A percentile compares a stretch with the other conserved stretches of the same genome.
phyloP scores from a whole-genome alignment of 1,140 invertebrate species.

The Andricus grossulariae region DNA sequence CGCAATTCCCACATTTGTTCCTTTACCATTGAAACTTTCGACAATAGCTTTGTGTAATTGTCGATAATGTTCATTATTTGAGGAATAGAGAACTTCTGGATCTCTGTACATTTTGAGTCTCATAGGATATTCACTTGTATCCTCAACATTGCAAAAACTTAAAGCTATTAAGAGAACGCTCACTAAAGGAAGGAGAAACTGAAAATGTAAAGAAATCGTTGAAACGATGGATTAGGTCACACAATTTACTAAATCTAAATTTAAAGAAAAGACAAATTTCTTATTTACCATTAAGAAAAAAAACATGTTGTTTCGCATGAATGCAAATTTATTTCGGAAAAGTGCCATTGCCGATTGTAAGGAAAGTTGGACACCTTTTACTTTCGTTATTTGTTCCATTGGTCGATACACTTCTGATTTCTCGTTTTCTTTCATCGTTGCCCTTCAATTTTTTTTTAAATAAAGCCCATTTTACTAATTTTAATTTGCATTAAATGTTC shows the following conservation, averaged over 20 bases:
- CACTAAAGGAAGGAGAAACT: constrained; percentile 63
- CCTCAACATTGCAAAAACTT: constrained; percentile 56
- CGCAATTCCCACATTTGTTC: background rate
- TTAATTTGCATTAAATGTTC: no score
- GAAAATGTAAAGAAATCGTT: constrained; percentile 40
- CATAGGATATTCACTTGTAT: constrained; percentile 54
- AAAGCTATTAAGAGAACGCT: constrained; percentile 61
- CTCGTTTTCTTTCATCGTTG: constrained; percentile 64
- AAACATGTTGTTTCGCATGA: constrained; percentile 60
- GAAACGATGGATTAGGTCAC: constrained; percentile 27
- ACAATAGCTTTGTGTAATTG: constrained; percentile 52
- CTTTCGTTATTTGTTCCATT: constrained; percentile 49
- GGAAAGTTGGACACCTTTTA: constrained; percentile 56
- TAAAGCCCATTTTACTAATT: no score
- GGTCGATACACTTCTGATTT: constrained; percentile 56
- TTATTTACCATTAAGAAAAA: constrained; percentile 58
- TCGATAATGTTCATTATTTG: constrained; percentile 47
- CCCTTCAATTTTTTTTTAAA: constrained; percentile 46
- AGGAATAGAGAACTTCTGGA: constrained; percentile 58
- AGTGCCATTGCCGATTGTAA: constrained; percentile 62
- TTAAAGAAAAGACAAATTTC: constrained; percentile 32
- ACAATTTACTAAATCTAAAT: background rate
- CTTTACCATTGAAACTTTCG: constrained; percentile 37
- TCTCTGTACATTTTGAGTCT: constrained; percentile 58
- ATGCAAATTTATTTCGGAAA: constrained; percentile 65